A percentile compares a stretch with the other conserved stretches of the same genome.
Evolutionary conservation across 2,888 invertebrate genomes (phyloP).

Genomic region (Germaria angustata): DNA sequence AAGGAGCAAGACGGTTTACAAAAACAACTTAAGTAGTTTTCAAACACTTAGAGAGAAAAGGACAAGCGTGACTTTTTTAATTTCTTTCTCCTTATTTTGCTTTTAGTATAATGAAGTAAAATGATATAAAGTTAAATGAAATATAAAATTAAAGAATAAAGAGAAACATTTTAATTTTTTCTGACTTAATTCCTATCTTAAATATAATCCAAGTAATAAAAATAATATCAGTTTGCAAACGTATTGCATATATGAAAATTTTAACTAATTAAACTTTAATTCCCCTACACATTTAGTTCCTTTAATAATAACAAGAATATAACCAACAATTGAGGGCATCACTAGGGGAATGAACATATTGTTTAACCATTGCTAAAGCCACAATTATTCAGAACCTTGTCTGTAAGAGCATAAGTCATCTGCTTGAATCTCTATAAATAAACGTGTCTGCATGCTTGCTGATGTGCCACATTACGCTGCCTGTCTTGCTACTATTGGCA

Average conservation of each 20-base stretch:
- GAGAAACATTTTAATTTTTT: too few relatives aligned
- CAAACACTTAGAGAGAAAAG: neutral
- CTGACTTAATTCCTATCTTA: too few relatives aligned
- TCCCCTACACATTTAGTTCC: neutral
- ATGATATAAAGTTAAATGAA: neutral
- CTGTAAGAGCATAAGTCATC: constrained; percentile 21
- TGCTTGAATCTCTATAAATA: neutral
- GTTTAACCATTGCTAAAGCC: constrained; percentile 30
- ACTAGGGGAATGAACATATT: constrained; percentile 26
- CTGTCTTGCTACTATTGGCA: neutral
- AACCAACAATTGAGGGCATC: neutral
- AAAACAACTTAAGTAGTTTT: constrained; percentile 41
- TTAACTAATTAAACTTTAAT: constrained; percentile 2
- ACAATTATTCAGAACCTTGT: constrained; percentile 20
- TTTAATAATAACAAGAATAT: neutral
- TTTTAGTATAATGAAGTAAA: neutral
- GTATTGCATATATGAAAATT: neutral
- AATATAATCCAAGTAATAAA: too few relatives aligned
- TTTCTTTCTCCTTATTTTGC: neutral
- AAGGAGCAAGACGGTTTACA: neutral
- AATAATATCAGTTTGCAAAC: too few relatives aligned
- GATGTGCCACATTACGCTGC: neutral
- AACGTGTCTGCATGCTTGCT: neutral
- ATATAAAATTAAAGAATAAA: neutral
- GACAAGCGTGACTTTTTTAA: neutral